phyloP scores from a whole-genome alignment of 2,113 vertebrate species.

The Ceyx melanurus region DNA sequence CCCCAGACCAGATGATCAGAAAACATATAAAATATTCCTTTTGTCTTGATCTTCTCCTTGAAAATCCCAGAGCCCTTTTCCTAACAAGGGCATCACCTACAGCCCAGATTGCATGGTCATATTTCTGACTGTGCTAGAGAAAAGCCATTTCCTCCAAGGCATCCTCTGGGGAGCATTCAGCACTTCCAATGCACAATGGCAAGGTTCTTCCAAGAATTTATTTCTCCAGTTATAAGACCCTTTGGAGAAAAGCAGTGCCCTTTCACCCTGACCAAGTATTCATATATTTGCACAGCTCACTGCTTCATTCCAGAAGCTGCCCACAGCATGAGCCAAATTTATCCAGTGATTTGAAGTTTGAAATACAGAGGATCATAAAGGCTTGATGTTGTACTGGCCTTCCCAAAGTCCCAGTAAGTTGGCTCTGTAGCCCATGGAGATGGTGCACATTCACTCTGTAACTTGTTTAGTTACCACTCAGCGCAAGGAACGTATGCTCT shows the following conservation, averaged over 20 bases:
- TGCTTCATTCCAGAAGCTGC: neutral
- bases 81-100: neutral
- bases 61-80: neutral
- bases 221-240: neutral
- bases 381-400: neutral
- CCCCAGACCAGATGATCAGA: neutral
- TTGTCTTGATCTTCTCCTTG: neutral
- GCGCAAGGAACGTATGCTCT: neutral
- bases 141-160: neutral
- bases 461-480: rapidly evolving
- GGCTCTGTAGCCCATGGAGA: neutral
- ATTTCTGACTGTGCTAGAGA: neutral
- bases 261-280: neutral
- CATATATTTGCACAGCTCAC: neutral
- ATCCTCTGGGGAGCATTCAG: neutral
- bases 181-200: neutral
- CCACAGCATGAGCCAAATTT: neutral
- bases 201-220: neutral
- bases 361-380: neutral
- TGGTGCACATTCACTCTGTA: neutral
- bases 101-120: neutral
- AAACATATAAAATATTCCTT: neutral
- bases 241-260: neutral
- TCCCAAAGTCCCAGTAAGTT: neutral
- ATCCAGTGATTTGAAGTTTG: neutral